A percentile compares a stretch with the other conserved stretches of the same genome.
phyloP scores from a whole-genome alignment of 2,888 invertebrate species.

The Ophraella communa region DNA sequence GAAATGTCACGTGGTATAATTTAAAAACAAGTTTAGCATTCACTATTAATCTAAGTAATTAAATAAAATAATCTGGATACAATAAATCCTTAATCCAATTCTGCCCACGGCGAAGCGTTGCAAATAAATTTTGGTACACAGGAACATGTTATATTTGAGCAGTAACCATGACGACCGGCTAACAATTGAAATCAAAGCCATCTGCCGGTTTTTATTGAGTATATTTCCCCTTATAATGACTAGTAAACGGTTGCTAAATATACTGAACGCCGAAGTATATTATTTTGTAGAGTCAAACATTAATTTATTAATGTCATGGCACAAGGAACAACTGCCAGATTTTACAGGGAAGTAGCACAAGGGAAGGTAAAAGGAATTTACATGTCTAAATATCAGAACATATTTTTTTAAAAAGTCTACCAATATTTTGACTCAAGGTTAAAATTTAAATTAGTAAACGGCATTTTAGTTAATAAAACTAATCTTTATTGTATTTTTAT shows the following conservation, averaged over 20 bases:
- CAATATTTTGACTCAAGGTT: too few species aligned
- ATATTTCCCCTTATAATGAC: constrained; percentile 51
- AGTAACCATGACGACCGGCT: constrained; percentile 57
- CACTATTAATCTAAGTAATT: too few species aligned
- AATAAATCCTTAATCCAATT: neutral
- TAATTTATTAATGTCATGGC: constrained; percentile 55
- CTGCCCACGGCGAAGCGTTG: constrained; percentile 30
- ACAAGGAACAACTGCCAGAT: constrained; percentile 48
- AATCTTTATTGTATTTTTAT: too few species aligned
- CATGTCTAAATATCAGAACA: too few species aligned
- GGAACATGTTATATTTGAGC: constrained; percentile 54
- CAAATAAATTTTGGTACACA: constrained; percentile 47
- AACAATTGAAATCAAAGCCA: constrained; percentile 58
- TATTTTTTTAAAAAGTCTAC: too few species aligned
- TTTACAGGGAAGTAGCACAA: neutral
- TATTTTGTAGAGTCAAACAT: constrained; percentile 56
- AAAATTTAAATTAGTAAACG: too few species aligned
- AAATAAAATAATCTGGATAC: neutral
- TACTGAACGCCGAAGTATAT: constrained; percentile 55
- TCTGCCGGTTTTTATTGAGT: constrained; percentile 57
- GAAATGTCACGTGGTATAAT: too few species aligned
- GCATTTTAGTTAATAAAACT: too few species aligned
- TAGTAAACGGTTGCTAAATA: constrained; percentile 59
- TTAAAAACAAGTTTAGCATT: neutral
- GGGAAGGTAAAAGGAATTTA: neutral